A percentile compares a stretch with the other conserved stretches of the same genome.
These are phyloP conservation scores for Bemisia tabaci DNA, from an alignment of 1,140 invertebrate genomes.

Conservation along the genomic window DNA sequence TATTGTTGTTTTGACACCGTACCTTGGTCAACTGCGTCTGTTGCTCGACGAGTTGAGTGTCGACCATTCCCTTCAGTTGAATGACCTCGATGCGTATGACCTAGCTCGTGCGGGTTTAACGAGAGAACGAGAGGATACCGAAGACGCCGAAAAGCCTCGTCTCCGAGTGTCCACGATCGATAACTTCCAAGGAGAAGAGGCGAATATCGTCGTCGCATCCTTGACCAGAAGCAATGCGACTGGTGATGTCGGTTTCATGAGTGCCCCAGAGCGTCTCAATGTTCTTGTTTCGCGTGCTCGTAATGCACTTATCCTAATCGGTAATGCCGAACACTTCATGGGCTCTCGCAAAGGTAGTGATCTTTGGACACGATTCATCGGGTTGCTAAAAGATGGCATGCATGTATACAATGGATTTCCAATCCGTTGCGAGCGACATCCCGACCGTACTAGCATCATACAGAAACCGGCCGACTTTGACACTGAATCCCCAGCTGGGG, in stretches of 20 bases:
- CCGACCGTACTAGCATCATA: no score
- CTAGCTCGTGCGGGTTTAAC: not conserved
- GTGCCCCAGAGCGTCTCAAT: constrained; percentile 50
- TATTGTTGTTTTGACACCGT: constrained; percentile 50
- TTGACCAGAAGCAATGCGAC: constrained; percentile 58
- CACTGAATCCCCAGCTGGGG: no score
- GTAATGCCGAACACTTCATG: no score
- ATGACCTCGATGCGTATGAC: not conserved
- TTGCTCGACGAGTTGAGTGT: no score
- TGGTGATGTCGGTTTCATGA: constrained; percentile 57
- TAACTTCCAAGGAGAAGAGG: constrained; percentile 77
- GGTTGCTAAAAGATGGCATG: no score
- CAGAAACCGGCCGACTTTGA: no score
- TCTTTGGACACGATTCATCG: no score
- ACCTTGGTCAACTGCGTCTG: constrained; percentile 40
- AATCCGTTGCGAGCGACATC: no score
- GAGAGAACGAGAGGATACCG: not conserved
- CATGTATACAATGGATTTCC: no score
- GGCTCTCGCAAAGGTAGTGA: no score
- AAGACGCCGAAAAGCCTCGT: not conserved
- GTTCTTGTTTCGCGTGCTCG: constrained; percentile 69
- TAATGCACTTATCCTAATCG: constrained; percentile 49
- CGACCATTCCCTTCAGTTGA: no score
- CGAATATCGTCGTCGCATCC: constrained; percentile 66
- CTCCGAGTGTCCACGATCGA: constrained; percentile 53